These are phyloP conservation scores for Chrysaora quinquecirrha DNA, from an alignment of 30 jellyfish, hydroid and myxozoan genomes.

Conservation along the genomic window DNA sequence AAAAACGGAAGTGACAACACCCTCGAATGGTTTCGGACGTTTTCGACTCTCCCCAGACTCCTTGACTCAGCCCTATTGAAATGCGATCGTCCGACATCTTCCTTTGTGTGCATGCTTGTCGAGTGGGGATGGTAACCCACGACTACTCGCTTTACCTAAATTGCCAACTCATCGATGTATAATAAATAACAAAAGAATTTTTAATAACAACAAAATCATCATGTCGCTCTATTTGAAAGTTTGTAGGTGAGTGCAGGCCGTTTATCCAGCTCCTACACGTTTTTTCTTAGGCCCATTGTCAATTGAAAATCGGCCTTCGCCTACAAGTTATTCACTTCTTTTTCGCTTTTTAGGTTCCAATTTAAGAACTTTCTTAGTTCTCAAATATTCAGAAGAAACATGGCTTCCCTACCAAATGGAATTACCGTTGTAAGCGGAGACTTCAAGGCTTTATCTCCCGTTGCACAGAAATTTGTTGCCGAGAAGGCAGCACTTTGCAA, in stretches of 20 bases:
- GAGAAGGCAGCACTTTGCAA: slow-evolving; percentile 74
- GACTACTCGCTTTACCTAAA: slow-evolving; percentile 32
- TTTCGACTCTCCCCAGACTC: slow-evolving; percentile 27
- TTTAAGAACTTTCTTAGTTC: slow-evolving; percentile 41
- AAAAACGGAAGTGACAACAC: slow-evolving; percentile 75
- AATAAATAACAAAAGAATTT: slow-evolving; percentile 27
- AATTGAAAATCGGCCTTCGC: not conserved
- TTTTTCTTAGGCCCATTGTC: not conserved
- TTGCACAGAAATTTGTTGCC: slow-evolving; percentile 80
- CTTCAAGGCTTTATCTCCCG: slow-evolving; percentile 69
- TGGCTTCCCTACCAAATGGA: slow-evolving; percentile 83
- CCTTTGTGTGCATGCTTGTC: slow-evolving; percentile 42
- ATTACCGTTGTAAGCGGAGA: slow-evolving; percentile 75
- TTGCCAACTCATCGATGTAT: slow-evolving; percentile 59
- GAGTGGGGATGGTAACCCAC: slow-evolving; percentile 47
- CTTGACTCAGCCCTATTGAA: too few relatives aligned
- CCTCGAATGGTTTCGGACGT: slow-evolving; percentile 38
- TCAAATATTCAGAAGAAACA: slow-evolving; percentile 44
- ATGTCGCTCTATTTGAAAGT: slow-evolving; percentile 26
- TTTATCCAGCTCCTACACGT: too few relatives aligned
- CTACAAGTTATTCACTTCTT: not conserved
- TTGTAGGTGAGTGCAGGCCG: slow-evolving; percentile 47
- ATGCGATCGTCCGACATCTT: too few relatives aligned
- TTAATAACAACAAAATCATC: not conserved
- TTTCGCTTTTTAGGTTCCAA: slow-evolving; percentile 50